Percentiles rank a stretch among this genome's conserved stretches.
phyloP scores from a whole-genome alignment of 2,888 invertebrate species.

The Drosophila monieri region DNA sequence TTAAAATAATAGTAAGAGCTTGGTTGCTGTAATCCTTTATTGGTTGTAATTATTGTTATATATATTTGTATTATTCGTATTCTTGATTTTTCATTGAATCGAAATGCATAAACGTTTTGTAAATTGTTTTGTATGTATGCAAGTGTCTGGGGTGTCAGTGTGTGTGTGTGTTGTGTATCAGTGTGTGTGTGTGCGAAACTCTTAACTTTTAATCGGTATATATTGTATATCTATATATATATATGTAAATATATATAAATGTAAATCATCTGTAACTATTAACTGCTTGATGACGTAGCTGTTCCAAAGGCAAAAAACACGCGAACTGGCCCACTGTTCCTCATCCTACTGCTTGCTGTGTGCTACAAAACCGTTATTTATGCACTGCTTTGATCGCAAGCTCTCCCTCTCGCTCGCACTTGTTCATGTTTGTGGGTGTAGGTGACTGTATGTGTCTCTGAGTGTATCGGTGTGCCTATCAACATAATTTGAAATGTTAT shows the following conservation, averaged over 20 bases:
- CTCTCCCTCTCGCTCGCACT: slow-evolving; percentile 19
- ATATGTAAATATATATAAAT: slow-evolving; percentile 38
- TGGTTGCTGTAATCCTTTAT: slow-evolving; percentile 47
- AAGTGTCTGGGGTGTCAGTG: slow-evolving; percentile 6
- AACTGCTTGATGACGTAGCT: slow-evolving; percentile 26
- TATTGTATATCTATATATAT: slow-evolving; percentile 42
- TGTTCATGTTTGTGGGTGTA: not conserved
- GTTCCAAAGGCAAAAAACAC: slow-evolving; percentile 39
- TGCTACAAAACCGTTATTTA: not conserved
- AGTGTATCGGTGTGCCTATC: slow-evolving; percentile 32
- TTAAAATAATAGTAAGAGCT: slow-evolving; percentile 47
- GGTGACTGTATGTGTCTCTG: slow-evolving; percentile 9
- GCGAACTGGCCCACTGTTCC: slow-evolving; percentile 33
- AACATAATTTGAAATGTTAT: slow-evolving; percentile 50
- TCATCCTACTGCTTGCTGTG: slow-evolving; percentile 22
- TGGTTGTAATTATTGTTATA: slow-evolving; percentile 46
- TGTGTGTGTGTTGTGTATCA: slow-evolving; percentile 32
- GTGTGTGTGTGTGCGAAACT: slow-evolving; percentile 34
- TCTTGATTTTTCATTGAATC: slow-evolving; percentile 46
- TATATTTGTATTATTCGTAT: slow-evolving; percentile 47
- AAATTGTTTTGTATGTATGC: slow-evolving; percentile 31
- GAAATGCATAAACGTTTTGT: slow-evolving; percentile 45
- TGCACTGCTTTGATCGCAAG: slow-evolving; percentile 18
- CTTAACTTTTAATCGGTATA: slow-evolving; percentile 39
- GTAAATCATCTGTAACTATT: slow-evolving; percentile 47